Base-by-base conservation (phyloP, 2,797 vertebrate species). In the Petrocephalus sullivani region DNA sequence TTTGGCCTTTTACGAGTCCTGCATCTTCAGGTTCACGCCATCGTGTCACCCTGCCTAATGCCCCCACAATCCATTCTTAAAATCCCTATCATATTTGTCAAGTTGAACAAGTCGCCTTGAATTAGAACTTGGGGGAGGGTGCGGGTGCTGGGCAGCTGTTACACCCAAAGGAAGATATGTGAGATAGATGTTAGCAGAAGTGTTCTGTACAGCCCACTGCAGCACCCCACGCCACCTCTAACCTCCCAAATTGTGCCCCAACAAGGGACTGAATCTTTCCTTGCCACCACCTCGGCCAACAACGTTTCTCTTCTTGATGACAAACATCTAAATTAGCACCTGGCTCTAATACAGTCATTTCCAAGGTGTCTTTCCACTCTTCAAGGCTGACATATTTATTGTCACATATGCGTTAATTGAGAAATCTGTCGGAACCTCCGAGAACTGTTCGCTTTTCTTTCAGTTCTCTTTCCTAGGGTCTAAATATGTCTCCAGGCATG, bases 71-170 rank as follows among this genome's bases (percentile, higher is more conserved):
- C 53, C 92, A 90, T 90, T 91, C 90, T 87, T 53, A 82, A 90
- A 89, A 90, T 90, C 87, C 58, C 85, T 91, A 75, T 88, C 91
- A 91, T 93, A 89, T 89, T 91, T 92, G 87, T 90, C 67, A 23
- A 91, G 91, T 91, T 92, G 90, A 91, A 86, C 28, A 14, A 7
- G 89, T 91, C 91, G 89, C 88, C 89, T 89, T 90, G 91, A 88
- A 91, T 92, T 91, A 91, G 91, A 89, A 81, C 51, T 37, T 60
- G 57, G 81, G 78, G 58, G 64, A 46, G 41, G 87, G 78, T 3
- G 19, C 41, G 75, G 61, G 41, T 64, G 87, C 67, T 54, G 53
- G 89, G 60, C 89, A 88, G 89, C 87, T 86, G 87, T 53, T 67
- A 56, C 21, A 21, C 81, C 2, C 8, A 67, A 28, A 57, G 78